Evolutionary conservation across 2,888 invertebrate genomes (phyloP).

Genomic region (Stegana nigrithorax): DNA sequence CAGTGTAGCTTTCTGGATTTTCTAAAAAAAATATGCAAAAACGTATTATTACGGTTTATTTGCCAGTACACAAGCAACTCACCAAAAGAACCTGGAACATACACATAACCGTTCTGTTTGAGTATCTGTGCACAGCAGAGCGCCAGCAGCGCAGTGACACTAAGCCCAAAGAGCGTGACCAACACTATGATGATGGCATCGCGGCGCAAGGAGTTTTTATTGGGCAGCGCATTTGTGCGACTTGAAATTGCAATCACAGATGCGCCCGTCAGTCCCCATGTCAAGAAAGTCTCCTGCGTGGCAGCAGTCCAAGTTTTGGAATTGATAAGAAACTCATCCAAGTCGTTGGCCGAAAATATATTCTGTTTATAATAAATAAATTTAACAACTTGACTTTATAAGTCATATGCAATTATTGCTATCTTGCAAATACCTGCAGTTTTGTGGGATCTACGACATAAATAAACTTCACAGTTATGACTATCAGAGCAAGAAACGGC

Average conservation of each 20-base stretch:
- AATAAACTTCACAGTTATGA: conserved; percentile 58
- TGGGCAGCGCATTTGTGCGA: conserved; percentile 50
- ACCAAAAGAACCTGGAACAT: conserved; percentile 89
- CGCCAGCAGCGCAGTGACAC: conserved; percentile 83
- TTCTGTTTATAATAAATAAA: conserved; percentile 69
- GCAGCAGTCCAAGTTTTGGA: conserved; percentile 89
- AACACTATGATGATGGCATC: conserved; percentile 78
- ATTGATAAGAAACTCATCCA: conserved; percentile 87
- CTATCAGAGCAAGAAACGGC: conserved; percentile 77
- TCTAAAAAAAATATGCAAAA: conserved; percentile 71
- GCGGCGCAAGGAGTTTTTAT: conserved; percentile 65
- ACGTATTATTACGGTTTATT: not conserved
- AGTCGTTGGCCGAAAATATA: conserved; percentile 83
- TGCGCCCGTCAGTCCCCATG: conserved; percentile 78
- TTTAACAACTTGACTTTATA: not conserved
- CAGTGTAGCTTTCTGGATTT: conserved; percentile 77
- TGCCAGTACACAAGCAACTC: conserved; percentile 43
- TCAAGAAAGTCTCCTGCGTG: conserved; percentile 85
- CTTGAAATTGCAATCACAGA: conserved; percentile 67
- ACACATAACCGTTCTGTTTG: conserved; percentile 78
- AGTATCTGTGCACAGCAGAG: conserved; percentile 86
- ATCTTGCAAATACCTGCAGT: conserved; percentile 47
- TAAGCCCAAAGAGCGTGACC: conserved; percentile 80
- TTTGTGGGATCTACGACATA: conserved; percentile 57
- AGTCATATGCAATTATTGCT: not conserved